These are phyloP conservation scores for Ditula angustiorana DNA, from an alignment of 2,888 invertebrate species.

Conservation along the genomic window DNA sequence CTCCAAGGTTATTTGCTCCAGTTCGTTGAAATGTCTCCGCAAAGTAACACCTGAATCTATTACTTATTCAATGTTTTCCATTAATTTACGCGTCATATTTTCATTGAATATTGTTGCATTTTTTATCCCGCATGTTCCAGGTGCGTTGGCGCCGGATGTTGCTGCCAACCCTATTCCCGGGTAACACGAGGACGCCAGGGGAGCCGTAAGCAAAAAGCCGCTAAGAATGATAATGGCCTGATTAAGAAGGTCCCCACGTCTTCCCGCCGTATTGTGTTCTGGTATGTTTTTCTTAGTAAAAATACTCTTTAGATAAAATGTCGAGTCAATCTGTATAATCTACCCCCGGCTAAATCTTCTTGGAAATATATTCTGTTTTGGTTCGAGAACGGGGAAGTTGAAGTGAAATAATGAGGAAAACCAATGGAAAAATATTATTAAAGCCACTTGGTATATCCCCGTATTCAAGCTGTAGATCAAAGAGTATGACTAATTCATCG, in stretches of 20 bases:
- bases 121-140: conserved; percentile 13
- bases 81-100: no score
- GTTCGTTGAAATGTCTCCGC: no score
- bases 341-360: neutral
- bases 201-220: conserved; percentile 55
- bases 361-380: neutral
- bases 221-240: conserved; percentile 75
- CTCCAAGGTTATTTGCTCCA: no score
- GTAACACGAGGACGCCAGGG: conserved; percentile 37
- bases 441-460: neutral
- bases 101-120: conserved; percentile 3
- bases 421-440: neutral
- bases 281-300: conserved; percentile 20
- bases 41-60: no score
- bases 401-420: conserved; percentile 6
- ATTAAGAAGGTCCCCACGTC: conserved; percentile 74
- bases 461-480: neutral
- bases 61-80: no score
- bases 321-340: conserved; percentile 3
- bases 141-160: neutral
- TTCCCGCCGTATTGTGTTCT: conserved; percentile 41
- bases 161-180: conserved; percentile 41
- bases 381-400: conserved; percentile 17
- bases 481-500: neutral
- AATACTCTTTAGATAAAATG: conserved; percentile 16